These are phyloP conservation scores for Synanthedon formicaeformis DNA, from an alignment of 2,888 invertebrate species.

Conservation along the genomic window DNA sequence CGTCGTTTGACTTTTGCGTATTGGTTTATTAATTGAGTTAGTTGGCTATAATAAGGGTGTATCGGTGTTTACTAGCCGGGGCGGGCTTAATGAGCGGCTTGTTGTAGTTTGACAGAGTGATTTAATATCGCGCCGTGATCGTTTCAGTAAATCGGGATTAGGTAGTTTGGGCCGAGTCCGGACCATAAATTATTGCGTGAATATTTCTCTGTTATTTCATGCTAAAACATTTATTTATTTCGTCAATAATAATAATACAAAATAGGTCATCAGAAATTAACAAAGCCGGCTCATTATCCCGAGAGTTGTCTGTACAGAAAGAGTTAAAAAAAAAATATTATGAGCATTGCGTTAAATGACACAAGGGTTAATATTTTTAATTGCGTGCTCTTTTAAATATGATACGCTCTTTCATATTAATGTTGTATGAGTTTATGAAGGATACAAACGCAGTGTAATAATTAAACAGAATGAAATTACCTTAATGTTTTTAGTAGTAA, in stretches of 20 bases:
- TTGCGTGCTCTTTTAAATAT: background rate
- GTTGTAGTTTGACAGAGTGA: conserved; percentile 65
- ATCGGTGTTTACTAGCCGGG: conserved; percentile 41
- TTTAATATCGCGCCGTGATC: conserved; percentile 56
- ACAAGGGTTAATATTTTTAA: background rate
- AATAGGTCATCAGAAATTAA: no score
- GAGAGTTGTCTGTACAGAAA: no score
- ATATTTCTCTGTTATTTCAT: conserved; percentile 20
- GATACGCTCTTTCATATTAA: background rate
- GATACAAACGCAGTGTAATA: background rate
- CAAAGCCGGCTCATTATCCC: no score
- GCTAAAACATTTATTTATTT: no score
- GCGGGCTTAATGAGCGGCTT: conserved; percentile 56
- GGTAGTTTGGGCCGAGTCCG: conserved; percentile 35
- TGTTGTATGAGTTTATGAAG: background rate
- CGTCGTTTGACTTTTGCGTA: conserved; percentile 9
- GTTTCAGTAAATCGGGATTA: conserved; percentile 62
- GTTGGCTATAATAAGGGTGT: conserved; percentile 37
- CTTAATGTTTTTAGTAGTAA: no score
- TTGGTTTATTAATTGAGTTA: conserved; percentile 37
- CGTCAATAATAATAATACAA: no score
- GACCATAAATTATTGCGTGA: conserved; percentile 51
- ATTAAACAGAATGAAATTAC: no score
- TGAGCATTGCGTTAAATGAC: no score
- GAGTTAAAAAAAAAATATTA: no score